Evolutionary conservation across 2,797 vertebrate species (phyloP).

Genomic region (Hybognathus amarus): DNA sequence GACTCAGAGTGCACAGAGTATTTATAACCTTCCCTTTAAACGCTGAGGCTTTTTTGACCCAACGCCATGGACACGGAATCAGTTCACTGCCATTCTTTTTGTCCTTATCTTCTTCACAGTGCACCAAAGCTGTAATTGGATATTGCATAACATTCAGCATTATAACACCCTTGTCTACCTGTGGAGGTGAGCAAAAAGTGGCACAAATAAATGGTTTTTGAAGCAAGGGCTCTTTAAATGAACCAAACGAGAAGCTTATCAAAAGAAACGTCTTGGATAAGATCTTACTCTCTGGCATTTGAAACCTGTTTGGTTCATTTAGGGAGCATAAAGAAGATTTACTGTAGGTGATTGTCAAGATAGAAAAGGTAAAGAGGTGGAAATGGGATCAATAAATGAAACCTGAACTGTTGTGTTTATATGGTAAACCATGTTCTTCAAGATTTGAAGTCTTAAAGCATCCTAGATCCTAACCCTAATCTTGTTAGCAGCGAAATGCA

Average conservation of each 20-base stretch:
- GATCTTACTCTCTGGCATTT: neutral
- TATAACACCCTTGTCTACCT: neutral
- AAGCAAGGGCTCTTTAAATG: neutral
- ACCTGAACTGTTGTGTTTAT: neutral
- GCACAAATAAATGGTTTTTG: neutral
- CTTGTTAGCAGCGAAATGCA: neutral
- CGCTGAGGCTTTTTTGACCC: conserved; percentile 73
- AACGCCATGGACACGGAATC: conserved; percentile 25
- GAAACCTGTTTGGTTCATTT: neutral
- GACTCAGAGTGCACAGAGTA: conserved; percentile 68
- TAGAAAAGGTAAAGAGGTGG: neutral
- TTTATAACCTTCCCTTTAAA: conserved; percentile 68
- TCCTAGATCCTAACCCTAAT: neutral
- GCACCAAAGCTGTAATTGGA: conserved; percentile 11
- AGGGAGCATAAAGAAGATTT: neutral
- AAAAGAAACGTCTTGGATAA: neutral
- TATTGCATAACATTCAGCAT: neutral
- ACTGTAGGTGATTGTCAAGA: neutral
- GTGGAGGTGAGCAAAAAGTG: conserved; percentile 4
- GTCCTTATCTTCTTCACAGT: conserved; percentile 21
- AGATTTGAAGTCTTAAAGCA: neutral
- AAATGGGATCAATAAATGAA: neutral
- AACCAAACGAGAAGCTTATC: neutral
- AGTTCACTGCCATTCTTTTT: conserved; percentile 34
- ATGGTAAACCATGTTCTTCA: neutral